A percentile compares a stretch with the other conserved stretches of the same genome.
Evolutionary conservation across 2,888 invertebrate species (phyloP).

Genomic region (Drosophila borealis): DNA sequence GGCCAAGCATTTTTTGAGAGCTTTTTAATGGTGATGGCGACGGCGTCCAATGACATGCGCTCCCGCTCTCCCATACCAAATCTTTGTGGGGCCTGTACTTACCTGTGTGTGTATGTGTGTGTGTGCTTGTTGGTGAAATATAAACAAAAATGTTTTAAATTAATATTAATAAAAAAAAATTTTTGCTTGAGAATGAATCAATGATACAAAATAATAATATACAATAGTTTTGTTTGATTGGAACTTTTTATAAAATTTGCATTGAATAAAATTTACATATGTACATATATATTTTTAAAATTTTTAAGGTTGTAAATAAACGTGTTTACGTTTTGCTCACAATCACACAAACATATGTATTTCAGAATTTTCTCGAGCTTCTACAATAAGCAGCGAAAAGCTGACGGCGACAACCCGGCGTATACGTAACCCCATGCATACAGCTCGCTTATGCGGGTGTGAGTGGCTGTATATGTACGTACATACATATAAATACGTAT

Average conservation of each 20-base stretch:
- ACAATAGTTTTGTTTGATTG: neutral
- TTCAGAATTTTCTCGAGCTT: slow-evolving; percentile 58
- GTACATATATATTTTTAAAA: neutral
- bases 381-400: slow-evolving; percentile 35
- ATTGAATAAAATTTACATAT: no score
- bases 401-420: slow-evolving; percentile 75
- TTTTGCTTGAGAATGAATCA: neutral
- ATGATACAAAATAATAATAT: neutral
- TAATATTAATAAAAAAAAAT: neutral
- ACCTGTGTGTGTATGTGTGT: neutral
- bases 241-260: neutral
- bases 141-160: slow-evolving; percentile 68
- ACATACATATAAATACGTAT: neutral
- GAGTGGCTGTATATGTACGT: slow-evolving; percentile 1
- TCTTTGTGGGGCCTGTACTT: slow-evolving; percentile 9
- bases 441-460: slow-evolving; percentile 1
- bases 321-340: slow-evolving; percentile 8
- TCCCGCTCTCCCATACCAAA: slow-evolving; percentile 6
- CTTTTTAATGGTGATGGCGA: slow-evolving; percentile 55
- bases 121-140: slow-evolving; percentile 46
- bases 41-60: slow-evolving; percentile 41
- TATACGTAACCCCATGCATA: slow-evolving; percentile 69
- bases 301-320: slow-evolving; percentile 1
- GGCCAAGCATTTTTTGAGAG: slow-evolving; percentile 75
- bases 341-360: slow-evolving; percentile 4